Evolutionary conservation across 37 sponge, comb jelly and placozoan genomes (phyloP).

Genomic region (Chondrilla cf. caribensis): DNA sequence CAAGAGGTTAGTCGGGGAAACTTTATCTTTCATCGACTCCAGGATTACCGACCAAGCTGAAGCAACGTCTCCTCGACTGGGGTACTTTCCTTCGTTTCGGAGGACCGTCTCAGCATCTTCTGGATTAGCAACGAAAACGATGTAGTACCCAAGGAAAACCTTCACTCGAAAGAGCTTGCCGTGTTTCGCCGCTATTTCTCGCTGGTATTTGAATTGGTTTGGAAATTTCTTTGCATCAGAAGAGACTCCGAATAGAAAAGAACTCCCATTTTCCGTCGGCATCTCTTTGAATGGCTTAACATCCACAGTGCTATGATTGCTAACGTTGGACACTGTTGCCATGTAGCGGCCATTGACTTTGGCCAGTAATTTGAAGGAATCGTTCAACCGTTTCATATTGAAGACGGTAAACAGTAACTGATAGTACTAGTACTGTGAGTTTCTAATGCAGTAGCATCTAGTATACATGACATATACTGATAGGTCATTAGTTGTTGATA

Average conservation of each 20-base stretch:
- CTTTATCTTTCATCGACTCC: no score
- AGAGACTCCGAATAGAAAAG: background rate
- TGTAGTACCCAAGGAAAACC: background rate
- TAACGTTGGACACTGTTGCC: background rate
- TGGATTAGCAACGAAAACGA: background rate
- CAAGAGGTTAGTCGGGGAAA: no score
- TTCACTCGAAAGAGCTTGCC: background rate
- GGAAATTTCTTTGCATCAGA: background rate
- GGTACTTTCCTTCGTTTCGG: constrained; percentile 13
- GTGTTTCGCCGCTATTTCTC: background rate
- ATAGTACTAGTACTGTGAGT: no score
- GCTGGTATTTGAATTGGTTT: no score
- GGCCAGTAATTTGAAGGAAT: no score
- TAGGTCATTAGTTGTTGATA: no score
- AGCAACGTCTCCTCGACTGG: background rate
- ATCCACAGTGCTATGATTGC: background rate
- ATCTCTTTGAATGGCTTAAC: background rate
- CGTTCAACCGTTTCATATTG: no score
- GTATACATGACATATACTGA: no score
- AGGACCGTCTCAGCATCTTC: background rate
- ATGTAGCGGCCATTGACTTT: background rate
- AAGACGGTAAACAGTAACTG: no score
- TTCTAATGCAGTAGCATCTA: no score
- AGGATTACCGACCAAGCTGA: no score
- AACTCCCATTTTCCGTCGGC: background rate